Conservation (phyloP, 2,113 vertebrate species). For the Mobula birostris region DNA sequence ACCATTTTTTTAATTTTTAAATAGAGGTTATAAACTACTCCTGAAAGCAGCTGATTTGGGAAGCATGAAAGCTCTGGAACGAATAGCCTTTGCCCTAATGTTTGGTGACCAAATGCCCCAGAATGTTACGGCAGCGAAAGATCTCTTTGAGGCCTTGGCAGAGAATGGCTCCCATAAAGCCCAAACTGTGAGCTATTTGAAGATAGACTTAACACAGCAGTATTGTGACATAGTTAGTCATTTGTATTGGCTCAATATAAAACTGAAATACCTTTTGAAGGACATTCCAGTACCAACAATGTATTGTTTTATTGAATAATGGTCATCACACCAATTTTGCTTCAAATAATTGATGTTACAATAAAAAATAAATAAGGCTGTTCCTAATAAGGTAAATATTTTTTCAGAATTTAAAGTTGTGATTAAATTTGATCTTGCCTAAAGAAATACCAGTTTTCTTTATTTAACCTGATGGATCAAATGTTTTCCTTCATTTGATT, state of each 20-base stretch:
- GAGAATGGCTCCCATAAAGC: constrained; percentile 50
- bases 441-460: background rate
- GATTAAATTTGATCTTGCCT: background rate
- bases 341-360: background rate
- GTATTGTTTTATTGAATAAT: background rate
- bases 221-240: background rate
- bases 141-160: constrained; percentile 45
- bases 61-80: constrained; percentile 49
- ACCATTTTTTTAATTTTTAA: constrained; percentile 39
- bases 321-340: background rate
- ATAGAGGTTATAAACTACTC: constrained; percentile 43
- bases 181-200: constrained; percentile 48
- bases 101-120: constrained; percentile 45
- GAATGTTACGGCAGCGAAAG: constrained; percentile 46
- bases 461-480: background rate
- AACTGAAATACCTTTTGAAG: background rate
- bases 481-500: background rate
- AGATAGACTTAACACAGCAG: background rate
- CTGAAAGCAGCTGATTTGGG: constrained; percentile 44
- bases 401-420: background rate
- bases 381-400: background rate
- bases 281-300: background rate
- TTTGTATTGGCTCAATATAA: background rate
- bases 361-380: too few species aligned
- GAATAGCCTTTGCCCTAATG: constrained; percentile 46